Evolutionary conservation across 2,888 invertebrate species (phyloP), one percentile per base, ranked within the genome.

Genomic region (Yponomeuta plumbellus): DNA sequence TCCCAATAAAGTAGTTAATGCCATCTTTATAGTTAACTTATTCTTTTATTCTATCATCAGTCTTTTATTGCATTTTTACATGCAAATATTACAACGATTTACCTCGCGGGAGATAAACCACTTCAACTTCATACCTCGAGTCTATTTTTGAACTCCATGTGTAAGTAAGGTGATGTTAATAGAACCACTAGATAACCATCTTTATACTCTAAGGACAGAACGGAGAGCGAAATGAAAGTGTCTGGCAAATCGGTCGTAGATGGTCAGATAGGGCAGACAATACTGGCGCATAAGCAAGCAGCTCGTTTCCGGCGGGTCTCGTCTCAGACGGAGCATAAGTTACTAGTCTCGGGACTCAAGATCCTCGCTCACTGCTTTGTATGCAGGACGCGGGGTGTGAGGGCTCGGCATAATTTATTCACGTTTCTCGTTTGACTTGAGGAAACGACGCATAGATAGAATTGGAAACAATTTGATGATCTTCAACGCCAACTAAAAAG

Each of bases 251-350:
- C 80, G 83, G 78, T 75, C 73, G 67, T 66, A 76, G 78, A 80
- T 81, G 21, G 40, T 76, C 76, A 79, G 83, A 84, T 85, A 85
- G 78, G 73, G 71, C 77, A 83, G 79, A 88, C 86, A 86, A 88
- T 83, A 79, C 73, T 72, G 73, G 78, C 81, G 81, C 81, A 83
- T 78, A 66, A 61, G 61, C 82, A 81, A 81, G 79, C 76, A 78
- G 77, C 74, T 77, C 73, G 83, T 84, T 85, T 88, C 88, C 87
- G 86, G 83, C 78, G 82, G 75, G 73, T 75, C 79, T 74, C 44
- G 44, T 52, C 44, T 10, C 78, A 78, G 78, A 80, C 81, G 80
- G 79, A 80, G 83, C 83, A 80, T 80, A 81, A 82, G 80, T 80
- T 73, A 76, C 73, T 79, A 80, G 78, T 79, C 76, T 52, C 17